These are phyloP conservation scores for Eueremaeus valkanovi DNA, from an alignment of 2,888 invertebrate genomes.

Conservation along the genomic window DNA sequence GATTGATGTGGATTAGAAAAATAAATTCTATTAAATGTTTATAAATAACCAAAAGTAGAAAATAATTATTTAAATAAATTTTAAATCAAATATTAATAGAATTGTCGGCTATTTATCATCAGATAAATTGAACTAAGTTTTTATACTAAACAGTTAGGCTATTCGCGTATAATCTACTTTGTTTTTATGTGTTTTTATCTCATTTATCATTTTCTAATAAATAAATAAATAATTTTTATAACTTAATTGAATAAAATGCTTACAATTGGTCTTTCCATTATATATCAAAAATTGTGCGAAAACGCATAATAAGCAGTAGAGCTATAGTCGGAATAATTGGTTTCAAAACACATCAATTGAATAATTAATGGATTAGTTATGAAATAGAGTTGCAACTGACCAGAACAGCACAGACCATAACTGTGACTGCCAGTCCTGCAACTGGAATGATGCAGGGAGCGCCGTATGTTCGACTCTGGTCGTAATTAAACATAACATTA, in stretches of 20 bases:
- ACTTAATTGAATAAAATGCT: neutral
- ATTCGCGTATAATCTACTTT: too few species aligned
- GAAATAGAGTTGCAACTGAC: neutral
- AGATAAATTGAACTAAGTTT: too few species aligned
- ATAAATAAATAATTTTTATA: too few species aligned
- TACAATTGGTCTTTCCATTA: slow-evolving; percentile 21
- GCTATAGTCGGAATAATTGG: neutral
- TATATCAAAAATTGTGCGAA: slow-evolving; percentile 33
- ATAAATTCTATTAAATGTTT: neutral
- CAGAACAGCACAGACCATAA: slow-evolving; percentile 34
- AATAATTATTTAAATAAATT: too few species aligned
- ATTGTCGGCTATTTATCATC: too few species aligned
- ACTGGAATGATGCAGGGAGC: slow-evolving; percentile 31
- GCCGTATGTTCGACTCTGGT: slow-evolving; percentile 27
- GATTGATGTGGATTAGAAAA: neutral
- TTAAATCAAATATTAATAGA: too few species aligned
- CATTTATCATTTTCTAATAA: too few species aligned
- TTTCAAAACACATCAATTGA: neutral
- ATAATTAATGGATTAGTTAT: too few species aligned
- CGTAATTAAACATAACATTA: too few species aligned
- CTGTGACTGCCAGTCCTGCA: slow-evolving; percentile 26
- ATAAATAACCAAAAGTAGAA: too few species aligned
- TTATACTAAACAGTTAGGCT: too few species aligned
- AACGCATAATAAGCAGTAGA: slow-evolving; percentile 32
- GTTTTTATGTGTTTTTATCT: too few species aligned